A percentile compares a stretch with the other conserved stretches of the same genome.
Conservation (phyloP, 2,113 vertebrate genomes). For the Sander lucioperca region DNA sequence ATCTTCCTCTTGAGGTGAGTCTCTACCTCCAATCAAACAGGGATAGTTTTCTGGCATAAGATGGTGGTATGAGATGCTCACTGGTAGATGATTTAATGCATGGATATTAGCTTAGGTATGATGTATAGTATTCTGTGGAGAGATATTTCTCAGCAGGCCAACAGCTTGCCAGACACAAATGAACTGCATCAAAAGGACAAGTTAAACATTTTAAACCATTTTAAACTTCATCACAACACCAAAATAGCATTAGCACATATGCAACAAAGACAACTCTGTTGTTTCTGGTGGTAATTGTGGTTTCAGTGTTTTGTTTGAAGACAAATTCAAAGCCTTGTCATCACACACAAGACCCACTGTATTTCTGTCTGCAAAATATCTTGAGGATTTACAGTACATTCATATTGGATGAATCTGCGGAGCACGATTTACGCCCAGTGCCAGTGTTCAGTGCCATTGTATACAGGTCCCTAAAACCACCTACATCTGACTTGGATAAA, state of each 20-base stretch:
- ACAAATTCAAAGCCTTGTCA: not conserved
- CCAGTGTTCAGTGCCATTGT: not conserved
- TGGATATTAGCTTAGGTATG: not conserved
- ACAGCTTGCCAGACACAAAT: not conserved
- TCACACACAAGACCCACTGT: not conserved
- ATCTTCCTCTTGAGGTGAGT: slow-evolving; percentile 2
- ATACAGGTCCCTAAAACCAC: slow-evolving; percentile 14
- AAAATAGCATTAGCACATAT: not conserved
- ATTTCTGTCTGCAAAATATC: slow-evolving; percentile 1
- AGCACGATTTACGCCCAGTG: not conserved
- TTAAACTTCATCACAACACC: not conserved
- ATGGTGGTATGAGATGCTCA: not conserved
- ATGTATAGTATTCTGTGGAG: not conserved
- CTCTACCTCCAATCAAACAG: not conserved
- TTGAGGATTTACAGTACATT: slow-evolving; percentile 11
- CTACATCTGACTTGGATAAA: slow-evolving; percentile 25
- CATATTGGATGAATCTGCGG: slow-evolving; percentile 11
- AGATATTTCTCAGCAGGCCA: not conserved
- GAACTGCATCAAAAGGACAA: not conserved
- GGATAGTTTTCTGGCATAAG: not conserved
- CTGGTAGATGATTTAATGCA: not conserved
- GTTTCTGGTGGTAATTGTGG: slow-evolving; percentile 1
- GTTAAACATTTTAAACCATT: not conserved
- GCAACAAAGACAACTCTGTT: not conserved
- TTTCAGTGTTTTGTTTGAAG: slow-evolving; percentile 9